Evolutionary conservation across 1,140 invertebrate species (phyloP).

Genomic region (Pteromalus puparum): DNA sequence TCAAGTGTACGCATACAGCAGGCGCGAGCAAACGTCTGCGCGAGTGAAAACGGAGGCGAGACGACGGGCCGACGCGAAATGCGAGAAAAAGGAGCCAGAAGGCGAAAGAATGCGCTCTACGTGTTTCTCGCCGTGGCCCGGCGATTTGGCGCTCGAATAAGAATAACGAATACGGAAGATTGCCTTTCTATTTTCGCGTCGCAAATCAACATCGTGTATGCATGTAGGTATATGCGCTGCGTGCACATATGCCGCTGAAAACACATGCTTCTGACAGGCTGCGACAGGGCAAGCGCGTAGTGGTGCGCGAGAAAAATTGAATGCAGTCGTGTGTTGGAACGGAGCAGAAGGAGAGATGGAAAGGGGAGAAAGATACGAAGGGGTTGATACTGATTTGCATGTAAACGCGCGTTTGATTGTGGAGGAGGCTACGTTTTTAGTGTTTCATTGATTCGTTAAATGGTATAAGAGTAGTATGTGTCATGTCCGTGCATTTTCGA

Average conservation of each 20-base stretch:
- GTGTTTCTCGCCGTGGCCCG: background rate
- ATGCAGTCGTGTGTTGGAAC: background rate
- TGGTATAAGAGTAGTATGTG: too few species aligned
- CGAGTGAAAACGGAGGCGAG: background rate
- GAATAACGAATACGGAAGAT: slow-evolving; percentile 34
- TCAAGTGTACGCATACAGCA: background rate
- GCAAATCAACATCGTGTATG: slow-evolving; percentile 35
- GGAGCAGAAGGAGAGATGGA: background rate
- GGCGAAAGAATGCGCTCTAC: slow-evolving; percentile 23
- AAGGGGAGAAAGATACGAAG: background rate
- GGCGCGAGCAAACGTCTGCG: background rate
- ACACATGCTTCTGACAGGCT: slow-evolving; percentile 43
- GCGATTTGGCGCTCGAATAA: slow-evolving; percentile 1
- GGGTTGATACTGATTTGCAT: background rate
- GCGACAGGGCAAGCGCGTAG: too few species aligned
- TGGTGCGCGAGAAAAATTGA: background rate
- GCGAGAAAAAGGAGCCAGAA: background rate
- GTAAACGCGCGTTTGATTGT: background rate
- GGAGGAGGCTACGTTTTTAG: background rate
- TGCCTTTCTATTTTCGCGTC: slow-evolving; percentile 48
- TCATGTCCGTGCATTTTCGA: too few species aligned
- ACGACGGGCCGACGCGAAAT: background rate
- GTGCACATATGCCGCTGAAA: background rate
- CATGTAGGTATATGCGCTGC: background rate
- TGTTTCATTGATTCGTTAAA: background rate